phyloP scores from a whole-genome alignment of 2,113 vertebrate species.

The Alligator mississippiensis region DNA sequence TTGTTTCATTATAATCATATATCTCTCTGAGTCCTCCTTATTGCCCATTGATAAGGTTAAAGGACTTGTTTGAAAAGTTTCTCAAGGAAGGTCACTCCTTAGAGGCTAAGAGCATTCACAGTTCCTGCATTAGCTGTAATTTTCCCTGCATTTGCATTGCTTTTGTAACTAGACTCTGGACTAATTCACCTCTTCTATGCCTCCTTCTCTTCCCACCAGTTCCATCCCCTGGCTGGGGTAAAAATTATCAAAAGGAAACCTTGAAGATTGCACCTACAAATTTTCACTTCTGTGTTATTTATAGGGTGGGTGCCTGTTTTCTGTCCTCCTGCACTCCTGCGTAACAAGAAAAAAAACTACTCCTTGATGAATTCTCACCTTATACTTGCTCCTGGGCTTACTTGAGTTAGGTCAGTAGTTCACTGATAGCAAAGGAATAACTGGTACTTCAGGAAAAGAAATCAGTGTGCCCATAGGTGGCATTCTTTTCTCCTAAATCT shows the following conservation, averaged over 20 bases:
- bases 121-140: not conserved
- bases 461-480: accelerated
- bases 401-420: not conserved
- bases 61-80: not conserved
- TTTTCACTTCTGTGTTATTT: not conserved
- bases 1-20: not conserved
- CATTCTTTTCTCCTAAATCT: not conserved
- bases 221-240: not conserved
- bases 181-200: not conserved
- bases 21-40: not conserved
- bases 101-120: not conserved
- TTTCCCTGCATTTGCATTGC: not conserved
- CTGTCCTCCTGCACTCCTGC: too few species aligned
- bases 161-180: not conserved
- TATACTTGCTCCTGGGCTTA: too few species aligned
- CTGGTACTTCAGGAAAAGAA: not conserved
- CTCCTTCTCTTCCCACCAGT: not conserved
- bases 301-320: not conserved
- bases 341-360: too few species aligned
- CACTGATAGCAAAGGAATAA: not conserved
- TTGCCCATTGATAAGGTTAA: not conserved
- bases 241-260: not conserved
- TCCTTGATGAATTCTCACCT: too few species aligned
- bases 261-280: not conserved
- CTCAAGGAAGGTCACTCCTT: not conserved